Base-by-base conservation (phyloP, 2,888 invertebrate genomes). In the Apotomis betuletana region DNA sequence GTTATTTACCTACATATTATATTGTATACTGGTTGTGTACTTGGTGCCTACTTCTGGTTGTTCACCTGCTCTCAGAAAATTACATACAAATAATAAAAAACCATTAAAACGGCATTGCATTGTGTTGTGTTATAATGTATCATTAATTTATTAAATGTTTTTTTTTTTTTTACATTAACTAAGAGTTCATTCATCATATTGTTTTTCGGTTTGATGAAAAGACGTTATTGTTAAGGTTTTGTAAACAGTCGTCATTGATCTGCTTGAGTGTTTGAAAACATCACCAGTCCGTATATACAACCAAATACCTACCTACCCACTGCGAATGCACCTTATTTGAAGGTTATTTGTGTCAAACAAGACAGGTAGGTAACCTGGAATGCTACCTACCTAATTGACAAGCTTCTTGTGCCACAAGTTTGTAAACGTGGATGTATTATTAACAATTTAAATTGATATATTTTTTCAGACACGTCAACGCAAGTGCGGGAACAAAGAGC, bases 401-500 rank as follows among this genome's bases (percentile, higher is more conserved):
- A 41, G 46, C 46, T 36, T 57, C 41, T 65, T 65, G 15, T 10
- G 15, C 54, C 55, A 55, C 3, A 44, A 44, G 51, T 49, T 52
- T 38, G 52, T 49, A 9, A 49, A 49, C 10, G 49, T 41, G 10
- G 55, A 55, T 44, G 55, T 44, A 55, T n/a, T 65, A 15, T 55
- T 65, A 27, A 65, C 15, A 13, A 65, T 57, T 65, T 57, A 44
- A n/a, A 65, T 55, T 65, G 27, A n/a, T n/a, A 13, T 12, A 13
- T 12, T 65, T 65, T 49, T 15, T 51, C 55, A 67, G 55, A 51
- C 51, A 58, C 49, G 15, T 64, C n/a, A 59, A 41, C 15, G 41
- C 60, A 41, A 55, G 55, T 71, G 61, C 27, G 41, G 57, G 71
- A 71, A 71, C 67, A 71, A 67, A 57, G 71, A 61, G 41, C 55